A percentile compares a stretch with the other conserved stretches of the same genome.
Conservation (phyloP, 2,113 vertebrate species). For the Sinosuthora webbiana region DNA sequence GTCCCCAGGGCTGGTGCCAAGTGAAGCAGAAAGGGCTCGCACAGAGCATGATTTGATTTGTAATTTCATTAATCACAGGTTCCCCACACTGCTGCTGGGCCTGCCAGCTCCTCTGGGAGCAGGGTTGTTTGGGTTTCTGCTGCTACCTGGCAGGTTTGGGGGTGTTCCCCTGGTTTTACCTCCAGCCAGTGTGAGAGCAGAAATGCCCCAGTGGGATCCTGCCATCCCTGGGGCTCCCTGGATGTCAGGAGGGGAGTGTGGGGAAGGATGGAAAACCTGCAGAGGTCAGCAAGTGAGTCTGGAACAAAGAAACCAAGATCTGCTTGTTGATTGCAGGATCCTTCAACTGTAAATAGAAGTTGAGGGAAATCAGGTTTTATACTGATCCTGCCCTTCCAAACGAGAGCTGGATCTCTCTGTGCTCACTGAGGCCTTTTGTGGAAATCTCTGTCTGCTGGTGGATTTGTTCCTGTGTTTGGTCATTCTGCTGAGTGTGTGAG, state of each 20-base stretch:
- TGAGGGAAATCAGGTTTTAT: neutral
- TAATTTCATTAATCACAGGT: conserved; percentile 65
- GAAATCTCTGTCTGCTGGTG: neutral
- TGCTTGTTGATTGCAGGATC: neutral
- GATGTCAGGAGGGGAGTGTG: neutral
- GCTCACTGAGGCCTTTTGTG: neutral
- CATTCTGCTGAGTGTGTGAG: neutral
- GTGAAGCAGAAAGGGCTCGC: conserved; percentile 48
- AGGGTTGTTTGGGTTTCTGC: neutral
- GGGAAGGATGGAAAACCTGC: neutral
- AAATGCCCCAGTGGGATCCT: neutral
- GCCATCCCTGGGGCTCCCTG: neutral
- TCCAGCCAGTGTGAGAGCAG: neutral
- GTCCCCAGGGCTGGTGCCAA: conserved; percentile 9
- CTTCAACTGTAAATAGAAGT: neutral
- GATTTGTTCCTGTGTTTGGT: too few species aligned
- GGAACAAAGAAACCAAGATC: neutral
- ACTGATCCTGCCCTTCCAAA: neutral
- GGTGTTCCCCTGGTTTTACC: neutral
- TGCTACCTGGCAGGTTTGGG: neutral
- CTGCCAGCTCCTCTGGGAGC: neutral
- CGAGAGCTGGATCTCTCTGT: neutral
- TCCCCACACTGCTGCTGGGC: neutral
- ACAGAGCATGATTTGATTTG: conserved; percentile 24
- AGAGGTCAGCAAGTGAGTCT: neutral